Evolutionary conservation across 2,797 vertebrate genomes (phyloP), one percentile per base, ranked within the genome.

Genomic region (Atherinosoma microstoma): DNA sequence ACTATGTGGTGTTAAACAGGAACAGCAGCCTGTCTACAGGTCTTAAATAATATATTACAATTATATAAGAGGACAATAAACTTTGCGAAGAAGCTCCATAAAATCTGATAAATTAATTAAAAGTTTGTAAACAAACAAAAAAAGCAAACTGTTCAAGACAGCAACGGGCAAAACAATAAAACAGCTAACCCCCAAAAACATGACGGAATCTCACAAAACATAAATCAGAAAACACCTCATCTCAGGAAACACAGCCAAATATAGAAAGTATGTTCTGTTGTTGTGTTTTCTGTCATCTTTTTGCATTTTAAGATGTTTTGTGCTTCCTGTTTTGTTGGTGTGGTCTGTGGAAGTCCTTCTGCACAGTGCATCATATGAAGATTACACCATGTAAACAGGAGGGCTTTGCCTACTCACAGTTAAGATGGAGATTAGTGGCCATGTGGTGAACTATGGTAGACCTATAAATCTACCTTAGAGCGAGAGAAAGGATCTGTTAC

Each of bases 401-500:
- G 49, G 29, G 40, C 32, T 35, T 78, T 59, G 29, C 73, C 64
- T 67, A 53, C 80, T 66, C 74, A 60, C 69, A 65, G 73, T 68
- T 85, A 81, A 80, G 47, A 84, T 60, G 58, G 64, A 78, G 74
- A 86, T 87, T 79, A 87, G 60, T 24, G 27, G 24, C 76, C 80
- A 77, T 64, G 70, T 66, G 76, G 60, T 67, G 66, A 73, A 70
- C 59, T 67, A 54, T 54, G 22, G 47, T 18, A 30, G 45, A 64
- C 53, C 22, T 32, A 57, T 29, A 69, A 63, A 73, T 56, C 58
- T 61, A 32, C 35, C 57, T 51, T 27, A 59, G 10, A 67, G 29
- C 27, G 54, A 58, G n/a, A 22, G n/a, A 51, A 22, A 20, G n/a
- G 60, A 73, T 56, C 49, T 56, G 58, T 84, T 30, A 36, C 15